Conservation (phyloP, 2,113 vertebrate genomes). For the Ardeotis arabs region DNA sequence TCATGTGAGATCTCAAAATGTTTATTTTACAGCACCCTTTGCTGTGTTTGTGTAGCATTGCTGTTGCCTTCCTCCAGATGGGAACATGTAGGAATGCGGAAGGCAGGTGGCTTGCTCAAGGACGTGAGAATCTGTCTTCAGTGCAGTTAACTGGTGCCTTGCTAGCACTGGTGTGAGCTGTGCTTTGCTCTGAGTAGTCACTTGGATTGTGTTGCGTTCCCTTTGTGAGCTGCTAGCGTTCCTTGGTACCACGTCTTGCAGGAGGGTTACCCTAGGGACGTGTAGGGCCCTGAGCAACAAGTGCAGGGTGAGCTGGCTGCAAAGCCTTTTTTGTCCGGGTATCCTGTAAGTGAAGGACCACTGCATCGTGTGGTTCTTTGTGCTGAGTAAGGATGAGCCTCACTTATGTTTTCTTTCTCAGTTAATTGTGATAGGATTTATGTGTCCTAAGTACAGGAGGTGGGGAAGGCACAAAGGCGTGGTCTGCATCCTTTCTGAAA, state of each 20-base stretch:
- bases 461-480: background rate
- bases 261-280: background rate
- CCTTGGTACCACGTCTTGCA: background rate
- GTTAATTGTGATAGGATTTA: background rate
- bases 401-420: background rate
- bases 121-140: background rate
- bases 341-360: background rate
- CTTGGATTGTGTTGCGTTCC: background rate
- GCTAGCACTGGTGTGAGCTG: background rate
- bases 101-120: slow-evolving; percentile 33
- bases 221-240: background rate
- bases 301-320: background rate
- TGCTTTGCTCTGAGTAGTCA: background rate
- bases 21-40: slow-evolving; percentile 30
- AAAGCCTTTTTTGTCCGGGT: background rate
- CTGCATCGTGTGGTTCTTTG: background rate
- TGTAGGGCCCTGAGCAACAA: background rate
- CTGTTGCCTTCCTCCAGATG: slow-evolving; percentile 10
- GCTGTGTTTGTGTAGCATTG: background rate
- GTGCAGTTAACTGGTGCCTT: background rate
- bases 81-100: background rate
- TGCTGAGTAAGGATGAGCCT: background rate
- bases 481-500: background rate
- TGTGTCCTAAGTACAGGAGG: background rate
- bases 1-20: slow-evolving; percentile 12